These are phyloP conservation scores for Halcyon leucocephala DNA, from an alignment of 2,797 vertebrate species.

Conservation along the genomic window DNA sequence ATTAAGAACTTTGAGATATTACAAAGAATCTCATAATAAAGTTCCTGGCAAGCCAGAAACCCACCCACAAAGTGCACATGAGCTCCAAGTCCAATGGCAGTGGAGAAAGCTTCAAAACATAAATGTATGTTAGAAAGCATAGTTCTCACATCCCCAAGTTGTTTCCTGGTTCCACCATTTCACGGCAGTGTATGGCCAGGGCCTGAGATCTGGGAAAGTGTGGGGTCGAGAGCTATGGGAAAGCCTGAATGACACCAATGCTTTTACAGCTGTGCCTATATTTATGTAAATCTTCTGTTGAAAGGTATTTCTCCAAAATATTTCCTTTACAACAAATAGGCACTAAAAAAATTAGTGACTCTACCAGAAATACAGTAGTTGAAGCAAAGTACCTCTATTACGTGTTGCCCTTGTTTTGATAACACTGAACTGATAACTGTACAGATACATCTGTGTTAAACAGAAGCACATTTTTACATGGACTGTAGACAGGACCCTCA, in stretches of 20 bases:
- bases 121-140: not conserved
- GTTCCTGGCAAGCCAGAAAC: not conserved
- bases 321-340: not conserved
- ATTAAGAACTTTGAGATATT: fast-evolving
- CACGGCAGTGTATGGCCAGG: not conserved
- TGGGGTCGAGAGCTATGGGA: fast-evolving
- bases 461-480: not conserved
- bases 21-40: not conserved
- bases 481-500: not conserved
- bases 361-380: not conserved
- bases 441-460: not conserved
- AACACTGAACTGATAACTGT: not conserved
- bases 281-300: not conserved
- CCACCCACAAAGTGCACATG: not conserved
- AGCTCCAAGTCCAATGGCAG: fast-evolving
- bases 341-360: not conserved
- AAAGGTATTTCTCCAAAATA: not conserved
- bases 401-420: not conserved
- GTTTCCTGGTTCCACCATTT: not conserved
- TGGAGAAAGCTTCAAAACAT: not conserved
- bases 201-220: not conserved
- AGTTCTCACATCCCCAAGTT: not conserved
- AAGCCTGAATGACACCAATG: not conserved
- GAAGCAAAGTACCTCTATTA: not conserved
- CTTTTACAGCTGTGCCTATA: not conserved